phyloP scores from a whole-genome alignment of 2,797 vertebrate species.

The Neopelma chrysocephalum region DNA sequence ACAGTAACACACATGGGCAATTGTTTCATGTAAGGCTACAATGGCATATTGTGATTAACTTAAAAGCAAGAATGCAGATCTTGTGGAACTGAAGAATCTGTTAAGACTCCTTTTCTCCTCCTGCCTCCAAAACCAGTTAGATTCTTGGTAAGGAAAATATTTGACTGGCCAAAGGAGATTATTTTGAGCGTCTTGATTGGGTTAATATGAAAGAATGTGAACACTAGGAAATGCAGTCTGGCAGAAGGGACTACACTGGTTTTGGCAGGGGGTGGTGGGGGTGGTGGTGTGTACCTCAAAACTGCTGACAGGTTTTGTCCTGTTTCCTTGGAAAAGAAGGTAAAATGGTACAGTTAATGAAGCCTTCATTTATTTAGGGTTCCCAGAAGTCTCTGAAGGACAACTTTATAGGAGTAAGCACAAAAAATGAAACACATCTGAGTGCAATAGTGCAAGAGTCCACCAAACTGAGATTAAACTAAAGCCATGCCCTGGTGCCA shows the following conservation, averaged over 20 bases:
- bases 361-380: neutral
- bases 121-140: neutral
- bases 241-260: neutral
- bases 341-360: neutral
- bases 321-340: neutral
- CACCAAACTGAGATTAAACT: neutral
- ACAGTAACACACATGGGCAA: neutral
- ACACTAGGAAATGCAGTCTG: neutral
- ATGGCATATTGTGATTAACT: neutral
- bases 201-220: neutral
- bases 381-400: neutral
- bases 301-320: neutral
- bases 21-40: neutral
- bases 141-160: neutral
- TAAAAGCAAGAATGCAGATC: constrained; percentile 4
- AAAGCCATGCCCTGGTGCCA: neutral
- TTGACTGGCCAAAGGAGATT: neutral
- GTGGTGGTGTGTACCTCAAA: neutral
- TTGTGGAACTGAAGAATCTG: neutral
- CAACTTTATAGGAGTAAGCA: neutral
- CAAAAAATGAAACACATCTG: neutral
- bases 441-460: neutral
- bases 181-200: neutral
- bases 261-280: neutral
- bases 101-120: neutral